Base-by-base conservation (phyloP, 1,140 invertebrate genomes). In the Panagrolaimus sp. region DNA sequence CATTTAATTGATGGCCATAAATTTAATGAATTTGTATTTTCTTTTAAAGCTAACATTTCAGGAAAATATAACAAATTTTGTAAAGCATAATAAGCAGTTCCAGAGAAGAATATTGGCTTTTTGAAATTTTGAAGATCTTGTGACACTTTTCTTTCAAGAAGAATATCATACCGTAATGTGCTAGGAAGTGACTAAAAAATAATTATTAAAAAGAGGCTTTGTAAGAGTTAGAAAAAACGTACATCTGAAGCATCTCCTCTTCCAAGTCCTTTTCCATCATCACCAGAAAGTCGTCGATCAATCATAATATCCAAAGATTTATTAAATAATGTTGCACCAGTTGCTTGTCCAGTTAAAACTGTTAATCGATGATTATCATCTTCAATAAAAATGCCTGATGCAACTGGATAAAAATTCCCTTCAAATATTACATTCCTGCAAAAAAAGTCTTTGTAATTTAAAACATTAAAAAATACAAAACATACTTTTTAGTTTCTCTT, bases 321-420 rank as follows among this genome's bases (percentile, higher is more conserved):
- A 15, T 45, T 21, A n/a, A 43, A 17, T 7, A 46, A 14, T 0
- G 72, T 65, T 14, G 73, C 43, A 43, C 55, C 72, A 12, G 72
- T 73, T 26, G 72, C 47, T 43, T 73, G 72, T 26, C 55, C 66
- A 14, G 63, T 43, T n/a, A 75, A 44, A 46, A 73, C 65, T 17
- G 65, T 73, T 28, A 73, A 15, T 24, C 72, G 64, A 43, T 68
- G n/a, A 32, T 63, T 65, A 9, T 43, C 15, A 43, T 73, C 72
- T 52, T 73, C 63, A 26, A 73, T 55, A 28, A 73, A 70, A 21
- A 52, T 26, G 15, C 67, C 32, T 1, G 73, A 72, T 12, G 72
- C 65, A 32, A 55, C 52, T 9, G 72, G 72, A 44, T 71, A 73
- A 69, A 75, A 73, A 46, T 75, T 73, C 1, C 47, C 72, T 32